Conservation (phyloP, 2,113 vertebrate genomes). For the Halcyon senegalensis region DNA sequence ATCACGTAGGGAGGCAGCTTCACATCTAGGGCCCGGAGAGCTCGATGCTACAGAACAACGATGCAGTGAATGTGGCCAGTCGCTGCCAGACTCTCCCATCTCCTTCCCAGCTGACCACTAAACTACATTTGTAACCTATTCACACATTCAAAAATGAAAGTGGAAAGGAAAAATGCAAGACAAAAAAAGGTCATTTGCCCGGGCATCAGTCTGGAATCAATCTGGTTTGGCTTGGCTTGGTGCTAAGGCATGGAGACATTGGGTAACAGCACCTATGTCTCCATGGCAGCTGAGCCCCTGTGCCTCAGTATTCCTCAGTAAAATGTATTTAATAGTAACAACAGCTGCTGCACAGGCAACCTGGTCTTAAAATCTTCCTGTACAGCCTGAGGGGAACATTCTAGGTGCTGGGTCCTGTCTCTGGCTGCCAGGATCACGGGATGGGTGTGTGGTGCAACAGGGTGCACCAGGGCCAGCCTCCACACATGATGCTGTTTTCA, state of each 20-base stretch:
- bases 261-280: not conserved
- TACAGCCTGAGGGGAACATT: not conserved
- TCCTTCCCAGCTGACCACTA: not conserved
- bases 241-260: not conserved
- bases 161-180: not conserved
- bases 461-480: not conserved
- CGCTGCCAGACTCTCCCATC: not conserved
- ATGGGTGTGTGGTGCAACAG: not conserved
- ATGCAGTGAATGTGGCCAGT: constrained; percentile 42
- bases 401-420: not conserved
- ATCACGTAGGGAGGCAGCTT: constrained; percentile 64
- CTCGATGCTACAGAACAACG: constrained; percentile 23
- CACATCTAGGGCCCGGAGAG: constrained; percentile 3
- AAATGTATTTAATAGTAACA: not conserved
- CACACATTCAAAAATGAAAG: not conserved
- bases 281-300: not conserved
- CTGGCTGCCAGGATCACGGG: not conserved
- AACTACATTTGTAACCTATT: not conserved
- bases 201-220: not conserved
- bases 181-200: not conserved
- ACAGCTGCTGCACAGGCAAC: not conserved
- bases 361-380: not conserved
- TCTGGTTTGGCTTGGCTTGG: not conserved
- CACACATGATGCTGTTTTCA: not conserved
- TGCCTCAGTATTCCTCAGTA: not conserved